Conservation (phyloP, 1,140 invertebrate genomes). For the Nomia melanderi region DNA sequence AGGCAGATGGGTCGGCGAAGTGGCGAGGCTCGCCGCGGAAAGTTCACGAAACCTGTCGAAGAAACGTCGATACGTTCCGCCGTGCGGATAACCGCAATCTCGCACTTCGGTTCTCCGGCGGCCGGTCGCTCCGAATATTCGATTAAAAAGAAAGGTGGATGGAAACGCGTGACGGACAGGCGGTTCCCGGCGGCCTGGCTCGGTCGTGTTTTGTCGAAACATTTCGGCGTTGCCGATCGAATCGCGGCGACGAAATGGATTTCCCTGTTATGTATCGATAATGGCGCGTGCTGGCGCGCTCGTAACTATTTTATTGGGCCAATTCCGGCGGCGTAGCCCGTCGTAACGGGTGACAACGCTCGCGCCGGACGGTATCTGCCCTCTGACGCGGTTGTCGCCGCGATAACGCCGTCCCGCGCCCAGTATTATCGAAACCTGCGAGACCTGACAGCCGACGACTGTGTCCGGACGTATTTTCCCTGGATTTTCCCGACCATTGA, state of each 20-base stretch:
- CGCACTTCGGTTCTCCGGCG: no score
- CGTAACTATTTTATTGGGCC: conserved; percentile 48
- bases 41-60: not conserved
- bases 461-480: not conserved
- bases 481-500: no score
- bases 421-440: conserved; percentile 24
- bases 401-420: conserved; percentile 17
- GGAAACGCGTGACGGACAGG: not conserved
- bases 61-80: conserved; percentile 17
- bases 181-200: not conserved
- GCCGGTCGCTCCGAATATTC: not conserved
- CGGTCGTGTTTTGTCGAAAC: conserved; percentile 15
- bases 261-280: conserved; percentile 45
- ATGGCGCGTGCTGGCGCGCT: conserved; percentile 1
- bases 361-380: not conserved
- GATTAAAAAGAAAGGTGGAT: not conserved
- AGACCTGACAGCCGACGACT: not conserved
- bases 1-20: not conserved
- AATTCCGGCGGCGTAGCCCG: conserved; percentile 30
- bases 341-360: conserved; percentile 35
- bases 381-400: conserved; percentile 27
- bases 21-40: not conserved
- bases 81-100: not conserved
- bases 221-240: not conserved
- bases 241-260: conserved; percentile 16